Conservation (phyloP, 2,113 vertebrate species). For the Bos indicus region DNA sequence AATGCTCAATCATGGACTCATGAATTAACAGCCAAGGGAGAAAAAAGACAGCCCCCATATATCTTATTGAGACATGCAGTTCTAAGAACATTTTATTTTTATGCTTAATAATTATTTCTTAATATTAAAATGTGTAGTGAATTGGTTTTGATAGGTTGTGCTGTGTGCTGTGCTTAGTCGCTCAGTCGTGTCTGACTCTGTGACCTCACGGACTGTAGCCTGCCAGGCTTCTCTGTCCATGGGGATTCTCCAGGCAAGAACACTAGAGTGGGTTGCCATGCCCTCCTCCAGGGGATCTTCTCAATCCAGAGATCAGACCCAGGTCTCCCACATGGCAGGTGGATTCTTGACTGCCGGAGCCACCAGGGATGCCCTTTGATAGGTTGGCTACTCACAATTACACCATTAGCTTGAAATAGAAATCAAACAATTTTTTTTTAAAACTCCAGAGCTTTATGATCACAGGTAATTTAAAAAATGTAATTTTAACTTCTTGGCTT, state of each 20-base stretch:
- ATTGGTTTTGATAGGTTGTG: slow-evolving; percentile 45
- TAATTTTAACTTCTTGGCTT: slow-evolving; percentile 58
- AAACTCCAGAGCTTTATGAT: slow-evolving; percentile 36
- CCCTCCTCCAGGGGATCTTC: not conserved
- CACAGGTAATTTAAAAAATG: slow-evolving; percentile 68
- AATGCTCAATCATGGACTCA: not conserved
- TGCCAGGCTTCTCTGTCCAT: not conserved
- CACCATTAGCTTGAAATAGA: slow-evolving; percentile 19
- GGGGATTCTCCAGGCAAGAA: not conserved
- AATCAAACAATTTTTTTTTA: not conserved
- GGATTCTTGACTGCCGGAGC: not conserved
- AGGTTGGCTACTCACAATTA: slow-evolving; percentile 23
- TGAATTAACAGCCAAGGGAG: not conserved
- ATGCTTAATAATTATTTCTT: slow-evolving; percentile 51
- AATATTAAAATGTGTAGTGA: slow-evolving; percentile 36
- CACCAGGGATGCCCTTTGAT: slow-evolving; percentile 13
- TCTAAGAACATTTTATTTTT: slow-evolving; percentile 11
- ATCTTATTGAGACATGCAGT: not conserved
- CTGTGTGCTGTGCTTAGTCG: accelerated
- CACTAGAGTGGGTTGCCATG: not conserved
- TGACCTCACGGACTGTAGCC: not conserved
- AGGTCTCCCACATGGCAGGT: not conserved
- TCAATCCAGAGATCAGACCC: not conserved
- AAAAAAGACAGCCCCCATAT: not conserved
- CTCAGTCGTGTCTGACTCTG: accelerated